phyloP scores from a whole-genome alignment of 2,113 vertebrate genomes.

The Pleuronectes platessa region DNA sequence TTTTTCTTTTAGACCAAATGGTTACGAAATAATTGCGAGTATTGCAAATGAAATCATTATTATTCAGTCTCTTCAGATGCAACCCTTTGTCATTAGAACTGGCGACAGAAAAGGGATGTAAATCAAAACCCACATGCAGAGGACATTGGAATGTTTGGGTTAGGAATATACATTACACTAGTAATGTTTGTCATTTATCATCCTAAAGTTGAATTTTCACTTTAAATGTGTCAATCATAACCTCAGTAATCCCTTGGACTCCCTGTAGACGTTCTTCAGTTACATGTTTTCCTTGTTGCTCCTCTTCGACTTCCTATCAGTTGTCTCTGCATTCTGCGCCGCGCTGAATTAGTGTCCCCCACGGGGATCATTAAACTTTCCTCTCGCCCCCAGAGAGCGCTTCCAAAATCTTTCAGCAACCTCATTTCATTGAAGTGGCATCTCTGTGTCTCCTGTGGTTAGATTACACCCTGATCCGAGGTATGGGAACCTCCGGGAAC shows the following conservation, averaged over 20 bases:
- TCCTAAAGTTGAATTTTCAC: not conserved
- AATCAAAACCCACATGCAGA: too few relatives aligned
- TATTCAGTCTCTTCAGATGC: too few relatives aligned
- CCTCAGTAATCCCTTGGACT: not conserved
- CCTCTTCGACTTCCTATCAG: not conserved
- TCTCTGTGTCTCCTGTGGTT: conserved; percentile 41
- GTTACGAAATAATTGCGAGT: too few relatives aligned
- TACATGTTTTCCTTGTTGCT: not conserved
- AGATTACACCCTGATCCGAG: conserved; percentile 86
- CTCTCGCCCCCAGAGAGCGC: conserved; percentile 7
- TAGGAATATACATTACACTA: not conserved
- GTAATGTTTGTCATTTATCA: not conserved
- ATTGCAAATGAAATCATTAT: too few relatives aligned
- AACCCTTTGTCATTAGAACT: too few relatives aligned
- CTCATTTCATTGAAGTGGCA: conserved; percentile 36
- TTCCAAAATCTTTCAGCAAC: conserved; percentile 28
- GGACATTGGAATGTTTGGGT: not conserved
- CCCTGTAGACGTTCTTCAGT: not conserved
- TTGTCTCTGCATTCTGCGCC: not conserved
- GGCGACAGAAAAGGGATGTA: too few relatives aligned
- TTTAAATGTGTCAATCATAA: conserved; percentile 3
- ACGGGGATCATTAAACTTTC: conserved; percentile 19
- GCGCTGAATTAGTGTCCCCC: conserved; percentile 11
- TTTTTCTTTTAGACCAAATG: too few relatives aligned
- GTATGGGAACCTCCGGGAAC: conserved; percentile 79